phyloP scores from a whole-genome alignment of 2,888 invertebrate species.

The Phymatocera aterrima region DNA sequence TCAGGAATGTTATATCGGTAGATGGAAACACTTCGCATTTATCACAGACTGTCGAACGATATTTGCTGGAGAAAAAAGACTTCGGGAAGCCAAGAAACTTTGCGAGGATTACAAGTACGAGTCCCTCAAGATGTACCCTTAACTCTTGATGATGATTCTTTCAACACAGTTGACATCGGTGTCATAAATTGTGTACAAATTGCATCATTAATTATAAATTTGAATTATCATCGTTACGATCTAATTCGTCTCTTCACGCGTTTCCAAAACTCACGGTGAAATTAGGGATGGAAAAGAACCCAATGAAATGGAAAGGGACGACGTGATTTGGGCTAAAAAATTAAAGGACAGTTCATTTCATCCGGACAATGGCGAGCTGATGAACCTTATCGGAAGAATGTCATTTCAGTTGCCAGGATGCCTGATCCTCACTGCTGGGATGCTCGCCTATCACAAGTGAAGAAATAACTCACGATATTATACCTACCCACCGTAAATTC shows the following conservation, averaged over 20 bases:
- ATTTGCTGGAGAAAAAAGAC: slow-evolving; percentile 46
- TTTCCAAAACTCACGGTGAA: not conserved
- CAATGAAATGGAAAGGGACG: slow-evolving; percentile 43
- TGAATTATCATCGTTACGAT: not conserved
- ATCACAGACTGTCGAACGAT: slow-evolving; percentile 56
- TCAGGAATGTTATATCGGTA: slow-evolving; percentile 56
- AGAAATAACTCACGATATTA: not conserved
- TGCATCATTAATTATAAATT: too few relatives aligned
- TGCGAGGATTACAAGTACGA: slow-evolving; percentile 58
- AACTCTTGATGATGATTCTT: too few relatives aligned
- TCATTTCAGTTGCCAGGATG: slow-evolving; percentile 56
- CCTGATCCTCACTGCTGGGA: slow-evolving; percentile 53
- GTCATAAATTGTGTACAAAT: too few relatives aligned
- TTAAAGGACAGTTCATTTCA: slow-evolving; percentile 59
- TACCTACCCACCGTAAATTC: not conserved
- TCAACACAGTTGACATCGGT: too few relatives aligned
- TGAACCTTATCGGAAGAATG: slow-evolving; percentile 57
- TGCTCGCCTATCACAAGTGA: slow-evolving; percentile 60
- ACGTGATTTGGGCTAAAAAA: slow-evolving; percentile 58
- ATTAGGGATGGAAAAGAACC: slow-evolving; percentile 52
- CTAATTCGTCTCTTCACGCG: not conserved
- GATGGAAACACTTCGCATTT: slow-evolving; percentile 57
- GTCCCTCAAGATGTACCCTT: too few relatives aligned
- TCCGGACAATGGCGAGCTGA: slow-evolving; percentile 56
- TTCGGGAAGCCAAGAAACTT: slow-evolving; percentile 57